A percentile compares a stretch with the other conserved stretches of the same genome.
These are phyloP conservation scores for Drosophila punjabiensis DNA, from an alignment of 1,140 invertebrate species.

Conservation along the genomic window DNA sequence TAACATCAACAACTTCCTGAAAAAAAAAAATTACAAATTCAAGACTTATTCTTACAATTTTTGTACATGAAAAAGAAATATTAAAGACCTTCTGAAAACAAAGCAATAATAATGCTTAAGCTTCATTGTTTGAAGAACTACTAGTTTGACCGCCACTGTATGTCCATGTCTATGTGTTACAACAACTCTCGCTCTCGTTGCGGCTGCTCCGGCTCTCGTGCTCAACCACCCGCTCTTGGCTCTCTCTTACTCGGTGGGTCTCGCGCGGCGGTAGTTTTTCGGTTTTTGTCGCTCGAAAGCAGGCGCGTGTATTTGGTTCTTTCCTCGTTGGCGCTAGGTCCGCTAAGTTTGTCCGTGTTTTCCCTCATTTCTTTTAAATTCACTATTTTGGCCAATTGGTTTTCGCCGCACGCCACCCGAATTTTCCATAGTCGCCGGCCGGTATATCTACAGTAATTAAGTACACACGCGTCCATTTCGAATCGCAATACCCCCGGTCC, in stretches of 20 bases:
- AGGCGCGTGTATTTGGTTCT: conserved; percentile 77
- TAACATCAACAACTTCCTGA: background rate
- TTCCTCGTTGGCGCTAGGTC: conserved; percentile 81
- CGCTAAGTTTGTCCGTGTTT: conserved; percentile 77
- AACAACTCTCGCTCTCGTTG: conserved; percentile 44
- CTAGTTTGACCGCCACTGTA: conserved; percentile 1
- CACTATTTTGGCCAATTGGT: conserved; percentile 62
- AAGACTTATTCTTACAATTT: background rate
- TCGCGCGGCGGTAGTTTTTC: conserved; percentile 58
- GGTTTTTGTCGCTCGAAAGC: conserved; percentile 43
- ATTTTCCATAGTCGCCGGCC: conserved; percentile 54
- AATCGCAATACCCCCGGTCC: conserved; percentile 19
- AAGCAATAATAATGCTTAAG: background rate
- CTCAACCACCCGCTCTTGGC: conserved; percentile 17
- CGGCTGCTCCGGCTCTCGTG: conserved; percentile 15
- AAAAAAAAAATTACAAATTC: background rate
- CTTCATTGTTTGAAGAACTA: background rate
- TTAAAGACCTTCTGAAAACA: background rate
- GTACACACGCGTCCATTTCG: conserved; percentile 6
- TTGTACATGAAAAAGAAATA: background rate
- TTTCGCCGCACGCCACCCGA: conserved; percentile 51
- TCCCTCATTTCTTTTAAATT: conserved; percentile 70
- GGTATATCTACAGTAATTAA: conserved; percentile 21
- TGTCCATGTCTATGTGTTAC: conserved; percentile 41
- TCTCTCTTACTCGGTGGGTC: conserved; percentile 25